phyloP scores from a whole-genome alignment of 2,113 vertebrate genomes.

The Strigops habroptila region DNA sequence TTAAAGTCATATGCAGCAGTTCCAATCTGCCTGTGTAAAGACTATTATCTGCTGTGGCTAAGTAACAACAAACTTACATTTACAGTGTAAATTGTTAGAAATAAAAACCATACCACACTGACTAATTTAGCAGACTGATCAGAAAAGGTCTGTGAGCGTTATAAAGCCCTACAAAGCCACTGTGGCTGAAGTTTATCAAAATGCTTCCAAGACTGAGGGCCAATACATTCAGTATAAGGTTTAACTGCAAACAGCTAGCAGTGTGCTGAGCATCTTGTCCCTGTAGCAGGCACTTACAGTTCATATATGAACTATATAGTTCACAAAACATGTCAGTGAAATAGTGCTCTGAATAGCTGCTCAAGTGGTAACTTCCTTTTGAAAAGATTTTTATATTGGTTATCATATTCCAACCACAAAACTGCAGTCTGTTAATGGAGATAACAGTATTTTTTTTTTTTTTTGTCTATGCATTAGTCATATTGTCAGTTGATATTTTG shows the following conservation, averaged over 20 bases:
- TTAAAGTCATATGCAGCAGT: not conserved
- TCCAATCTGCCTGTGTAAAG: not conserved
- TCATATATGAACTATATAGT: not conserved
- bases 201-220: not conserved
- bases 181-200: not conserved
- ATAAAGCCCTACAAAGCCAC: not conserved
- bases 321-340: not conserved
- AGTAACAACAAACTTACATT: not conserved
- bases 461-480: too few relatives aligned
- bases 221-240: rapidly evolving
- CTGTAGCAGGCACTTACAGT: not conserved
- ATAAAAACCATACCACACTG: not conserved
- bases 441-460: not conserved
- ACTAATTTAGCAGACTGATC: not conserved
- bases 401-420: not conserved
- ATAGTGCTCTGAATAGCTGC: not conserved
- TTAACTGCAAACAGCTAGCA: not conserved
- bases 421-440: not conserved
- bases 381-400: not conserved
- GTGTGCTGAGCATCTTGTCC: not conserved
- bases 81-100: not conserved
- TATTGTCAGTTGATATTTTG: not conserved
- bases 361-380: not conserved
- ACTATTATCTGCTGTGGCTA: not conserved
- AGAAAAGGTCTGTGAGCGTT: not conserved